Evolutionary conservation across 2,113 vertebrate genomes (phyloP), one percentile per base, ranked within the genome.

Genomic region (Indicator maculatus): DNA sequence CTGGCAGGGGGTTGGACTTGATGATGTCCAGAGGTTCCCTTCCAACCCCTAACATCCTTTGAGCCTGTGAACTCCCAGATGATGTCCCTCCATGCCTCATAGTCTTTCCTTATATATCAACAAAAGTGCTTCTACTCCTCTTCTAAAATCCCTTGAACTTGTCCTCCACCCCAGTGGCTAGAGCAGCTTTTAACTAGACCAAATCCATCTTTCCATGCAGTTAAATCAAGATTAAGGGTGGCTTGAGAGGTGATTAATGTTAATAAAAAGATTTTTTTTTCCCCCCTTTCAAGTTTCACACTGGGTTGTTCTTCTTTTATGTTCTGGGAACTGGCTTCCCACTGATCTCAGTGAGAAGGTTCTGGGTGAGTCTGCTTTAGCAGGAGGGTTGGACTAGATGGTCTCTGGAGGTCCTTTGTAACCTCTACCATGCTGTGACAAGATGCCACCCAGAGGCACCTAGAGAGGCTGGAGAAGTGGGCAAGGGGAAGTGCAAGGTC

Each of bases 161-260:
- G 66, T 73, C 44, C 72, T 72, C 73, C 45, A 53, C 61, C 44
- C 33, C 4, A 0, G 10, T 27, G 53, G 61, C 52, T 27, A 84
- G 50, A 79, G 6, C 21, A 70, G 77, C 81, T 3, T 0, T 12
- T 27, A 47, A 58, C 56, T 24, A 84, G 50, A 76, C 7, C 21
- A 89, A 83, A 91, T 87, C 63, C 59, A 55, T 90, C 78, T 59
- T 86, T 79, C 77, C 10, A 0, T 23, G 61, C 71, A 76, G 66
- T 75, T 79, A 84, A 73, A 75, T 94, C 55, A 87, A 92, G 88
- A 93, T 88, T 63, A 86, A 88, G 36, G 44, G 73, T 44, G 59
- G 13, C 44, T 72, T 76, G 91, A 84, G 69, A 87, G 67, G 81
- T 79, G 84, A 95, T 94, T 94, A 82, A 93, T 93, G 87, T 90